Base-by-base conservation (phyloP, 2,888 invertebrate genomes). In the Coenonympha glycerion region DNA sequence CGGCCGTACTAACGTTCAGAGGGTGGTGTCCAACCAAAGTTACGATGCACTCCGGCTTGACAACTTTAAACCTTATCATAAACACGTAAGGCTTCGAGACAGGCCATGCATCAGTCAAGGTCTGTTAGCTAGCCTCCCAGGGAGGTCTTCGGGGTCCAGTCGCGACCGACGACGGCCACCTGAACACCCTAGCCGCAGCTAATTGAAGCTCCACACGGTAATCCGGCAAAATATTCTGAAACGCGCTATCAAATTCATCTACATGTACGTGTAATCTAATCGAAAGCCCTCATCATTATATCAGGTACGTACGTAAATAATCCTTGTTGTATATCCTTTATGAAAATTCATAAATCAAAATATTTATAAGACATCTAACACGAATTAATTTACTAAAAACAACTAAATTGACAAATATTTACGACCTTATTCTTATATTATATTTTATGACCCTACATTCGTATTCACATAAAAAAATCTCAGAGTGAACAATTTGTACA, bases 81-180 rank as follows among this genome's bases (percentile, higher is more conserved):
- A 31, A 28, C 34, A 65, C 18, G 37, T 51, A 73, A 59, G 61
- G 63, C 49, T 44, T 49, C 22, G 19, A 3, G 41, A 54, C 44
- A 37, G 57, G 8, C 67, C 62, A 62, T 62, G 58, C 63, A 68
- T 67, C 74, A 73, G 80, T 83, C 82, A 81, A 79, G 83, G 82
- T 82, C 79, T 80, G 81, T 75, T 83, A 70, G 74, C 57, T 69
- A 65, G 69, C 69, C 75, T 73, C 79, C 76, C 73, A 48, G 71
- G 77, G 79, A 75, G 76, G 73, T 76, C 77, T 79, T 74, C 67
- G 64, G 69, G 67, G 69, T 73, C 72, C 76, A 76, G 68, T 71
- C 69, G 69, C 71, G 68, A 62, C 69, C 69, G 61, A 60, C 64
- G 68, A 66, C 72, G 69, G 70, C 75, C 78, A 79, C 79, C 79